A percentile compares a stretch with the other conserved stretches of the same genome.
Evolutionary conservation across 2,113 vertebrate species (phyloP).

Genomic region (Ochotona princeps): DNA sequence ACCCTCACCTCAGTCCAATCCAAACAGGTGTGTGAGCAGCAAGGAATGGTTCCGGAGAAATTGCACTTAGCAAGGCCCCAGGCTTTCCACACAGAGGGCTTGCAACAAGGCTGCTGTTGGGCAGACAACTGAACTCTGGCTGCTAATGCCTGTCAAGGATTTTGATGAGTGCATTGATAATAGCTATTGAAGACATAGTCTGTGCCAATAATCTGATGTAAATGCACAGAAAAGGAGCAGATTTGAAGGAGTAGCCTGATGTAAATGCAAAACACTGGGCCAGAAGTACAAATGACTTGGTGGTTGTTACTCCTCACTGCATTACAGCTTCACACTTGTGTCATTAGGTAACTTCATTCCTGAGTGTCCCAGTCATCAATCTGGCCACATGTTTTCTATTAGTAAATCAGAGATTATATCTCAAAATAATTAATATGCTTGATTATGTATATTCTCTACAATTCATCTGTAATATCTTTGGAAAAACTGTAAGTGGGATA

Average conservation of each 20-base stretch:
- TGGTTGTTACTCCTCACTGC: not conserved
- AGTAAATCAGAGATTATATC: not conserved
- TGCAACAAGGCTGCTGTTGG: not conserved
- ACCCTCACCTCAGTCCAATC: not conserved
- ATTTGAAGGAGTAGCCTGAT: not conserved
- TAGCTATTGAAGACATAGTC: not conserved
- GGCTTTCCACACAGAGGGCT: not conserved
- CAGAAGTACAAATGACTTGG: not conserved
- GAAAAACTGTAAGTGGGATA: not conserved
- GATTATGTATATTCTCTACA: not conserved
- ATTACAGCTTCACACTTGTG: not conserved
- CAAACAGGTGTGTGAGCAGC: not conserved
- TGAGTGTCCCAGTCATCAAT: not conserved
- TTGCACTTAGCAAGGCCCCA: not conserved
- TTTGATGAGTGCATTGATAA: not conserved
- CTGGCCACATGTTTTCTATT: not conserved
- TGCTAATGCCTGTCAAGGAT: not conserved
- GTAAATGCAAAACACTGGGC: not conserved
- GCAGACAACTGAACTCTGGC: not conserved
- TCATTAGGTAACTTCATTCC: not conserved
- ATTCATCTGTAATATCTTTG: not conserved
- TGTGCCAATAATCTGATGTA: slow-evolving; percentile 13
- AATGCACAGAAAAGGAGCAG: not conserved
- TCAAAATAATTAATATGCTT: not conserved
- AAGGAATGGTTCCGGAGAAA: not conserved